Evolutionary conservation across 2,888 invertebrate species (phyloP).

Genomic region (Atherix ibis): DNA sequence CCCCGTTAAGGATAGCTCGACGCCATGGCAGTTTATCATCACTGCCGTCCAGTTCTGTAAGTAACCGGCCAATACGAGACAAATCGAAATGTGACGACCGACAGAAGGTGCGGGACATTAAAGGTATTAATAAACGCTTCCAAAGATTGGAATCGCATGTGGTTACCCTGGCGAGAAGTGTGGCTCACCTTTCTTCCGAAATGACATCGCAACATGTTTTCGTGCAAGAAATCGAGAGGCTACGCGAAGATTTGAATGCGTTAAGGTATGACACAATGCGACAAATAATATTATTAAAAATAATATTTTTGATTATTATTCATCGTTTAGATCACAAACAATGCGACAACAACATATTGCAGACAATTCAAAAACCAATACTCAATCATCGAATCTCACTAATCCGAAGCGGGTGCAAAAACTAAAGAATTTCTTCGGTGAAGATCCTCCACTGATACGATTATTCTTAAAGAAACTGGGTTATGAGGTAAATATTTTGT

Average conservation of each 20-base stretch:
- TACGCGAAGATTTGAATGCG: slow-evolving; percentile 63
- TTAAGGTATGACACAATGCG: slow-evolving; percentile 10
- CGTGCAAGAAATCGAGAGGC: slow-evolving; percentile 79
- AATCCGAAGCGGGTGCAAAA: slow-evolving; percentile 78
- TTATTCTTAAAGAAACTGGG: slow-evolving; percentile 80
- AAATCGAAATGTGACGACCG: slow-evolving; percentile 54
- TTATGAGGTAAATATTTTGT: slow-evolving; percentile 51
- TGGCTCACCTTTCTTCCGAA: slow-evolving; percentile 81
- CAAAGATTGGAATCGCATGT: slow-evolving; percentile 82
- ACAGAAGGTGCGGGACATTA: slow-evolving; percentile 55
- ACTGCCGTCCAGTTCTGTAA: slow-evolving; percentile 66
- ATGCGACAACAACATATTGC: slow-evolving; percentile 11
- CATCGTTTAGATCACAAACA: slow-evolving; percentile 9
- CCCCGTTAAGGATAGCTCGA: slow-evolving; percentile 28
- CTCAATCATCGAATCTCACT: slow-evolving; percentile 56
- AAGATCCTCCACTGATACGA: slow-evolving; percentile 78
- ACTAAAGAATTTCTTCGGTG: slow-evolving; percentile 84
- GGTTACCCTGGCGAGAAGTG: slow-evolving; percentile 75
- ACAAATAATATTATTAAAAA: background rate
- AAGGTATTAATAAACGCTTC: slow-evolving; percentile 73
- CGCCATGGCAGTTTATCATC: slow-evolving; percentile 73
- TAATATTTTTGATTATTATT: background rate
- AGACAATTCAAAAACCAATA: slow-evolving; percentile 32
- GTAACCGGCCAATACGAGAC: slow-evolving; percentile 59
- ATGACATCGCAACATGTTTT: slow-evolving; percentile 79